Conservation (phyloP, 2,797 vertebrate genomes). For the Silurus lanzhouensis region DNA sequence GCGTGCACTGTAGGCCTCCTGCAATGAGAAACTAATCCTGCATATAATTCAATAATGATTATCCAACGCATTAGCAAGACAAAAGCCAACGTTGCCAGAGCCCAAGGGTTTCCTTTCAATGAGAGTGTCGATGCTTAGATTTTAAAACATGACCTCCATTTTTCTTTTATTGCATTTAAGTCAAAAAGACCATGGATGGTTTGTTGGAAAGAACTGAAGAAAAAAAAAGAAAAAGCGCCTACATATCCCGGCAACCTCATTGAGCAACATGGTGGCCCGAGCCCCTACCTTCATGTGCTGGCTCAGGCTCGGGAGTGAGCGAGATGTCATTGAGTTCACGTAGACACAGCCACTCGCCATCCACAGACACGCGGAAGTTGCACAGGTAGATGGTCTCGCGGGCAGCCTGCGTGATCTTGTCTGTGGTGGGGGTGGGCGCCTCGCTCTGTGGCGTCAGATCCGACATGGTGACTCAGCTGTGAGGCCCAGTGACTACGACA, state of each 20-base stretch:
- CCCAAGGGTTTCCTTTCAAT: not conserved
- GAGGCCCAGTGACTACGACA: slow-evolving; percentile 42
- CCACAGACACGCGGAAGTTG: slow-evolving; percentile 99
- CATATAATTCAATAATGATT: not conserved
- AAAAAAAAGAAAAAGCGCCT: not conserved
- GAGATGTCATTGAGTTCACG: slow-evolving; percentile 99
- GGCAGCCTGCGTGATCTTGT: slow-evolving; percentile 99
- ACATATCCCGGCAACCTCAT: slow-evolving; percentile 45
- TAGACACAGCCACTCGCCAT: slow-evolving; percentile 98
- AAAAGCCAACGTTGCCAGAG: slow-evolving; percentile 11
- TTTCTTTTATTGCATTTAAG: not conserved
- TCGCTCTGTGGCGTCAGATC: slow-evolving; percentile 97
- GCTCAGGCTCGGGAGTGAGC: slow-evolving; percentile 98
- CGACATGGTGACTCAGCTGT: slow-evolving; percentile 95
- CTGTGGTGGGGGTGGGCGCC: slow-evolving; percentile 96
- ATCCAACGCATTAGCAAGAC: not conserved
- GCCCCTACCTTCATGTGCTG: slow-evolving; percentile 94
- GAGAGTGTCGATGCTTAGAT: not conserved
- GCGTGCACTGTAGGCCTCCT: not conserved
- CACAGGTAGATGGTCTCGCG: slow-evolving; percentile 99
- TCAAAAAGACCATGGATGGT: not conserved
- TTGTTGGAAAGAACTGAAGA: not conserved
- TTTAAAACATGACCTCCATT: slow-evolving; percentile 3
- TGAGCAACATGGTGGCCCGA: slow-evolving; percentile 33
- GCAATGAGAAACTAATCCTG: not conserved